Percentiles rank a stretch among this genome's conserved stretches.
These are phyloP conservation scores for Lithobius niger DNA, from an alignment of 1,140 invertebrate species.

Conservation along the genomic window DNA sequence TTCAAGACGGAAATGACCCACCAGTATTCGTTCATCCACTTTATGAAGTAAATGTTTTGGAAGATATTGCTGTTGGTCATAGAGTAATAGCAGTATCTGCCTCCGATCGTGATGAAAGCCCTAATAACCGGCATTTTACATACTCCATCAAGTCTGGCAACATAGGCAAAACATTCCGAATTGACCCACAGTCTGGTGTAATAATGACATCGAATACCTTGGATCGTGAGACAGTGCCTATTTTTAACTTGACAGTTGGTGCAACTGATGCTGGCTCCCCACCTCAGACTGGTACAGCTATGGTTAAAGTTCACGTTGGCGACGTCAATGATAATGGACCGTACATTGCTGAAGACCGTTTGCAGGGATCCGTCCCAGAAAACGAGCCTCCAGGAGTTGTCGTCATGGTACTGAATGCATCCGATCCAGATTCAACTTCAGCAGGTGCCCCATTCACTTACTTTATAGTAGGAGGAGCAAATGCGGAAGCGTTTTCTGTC, in stretches of 20 bases:
- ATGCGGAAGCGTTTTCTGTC: constrained; percentile 57
- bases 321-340: constrained; percentile 94
- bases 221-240: constrained; percentile 64
- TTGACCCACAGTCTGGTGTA: constrained; percentile 71
- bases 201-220: constrained; percentile 52
- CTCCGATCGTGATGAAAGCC: constrained; percentile 76
- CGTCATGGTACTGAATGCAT: constrained; percentile 69
- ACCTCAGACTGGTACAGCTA: constrained; percentile 73
- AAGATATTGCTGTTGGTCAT: constrained; percentile 55
- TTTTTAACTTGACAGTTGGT: constrained; percentile 68
- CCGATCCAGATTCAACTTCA: constrained; percentile 77
- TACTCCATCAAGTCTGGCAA: constrained; percentile 82
- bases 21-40: constrained; percentile 67
- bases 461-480: constrained; percentile 56
- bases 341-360: constrained; percentile 52
- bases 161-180: constrained; percentile 63
- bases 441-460: constrained; percentile 85
- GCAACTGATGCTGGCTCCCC: constrained; percentile 78
- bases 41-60: constrained; percentile 62
- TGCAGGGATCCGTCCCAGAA: constrained; percentile 65
- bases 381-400: constrained; percentile 72
- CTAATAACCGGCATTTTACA: constrained; percentile 81
- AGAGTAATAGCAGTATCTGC: constrained; percentile 66
- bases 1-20: constrained; percentile 91
- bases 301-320: constrained; percentile 55